Percentiles rank a stretch among this genome's conserved stretches.
These are phyloP conservation scores for Drosophila persimilis DNA, from an alignment of 1,140 invertebrate genomes.

Conservation along the genomic window DNA sequence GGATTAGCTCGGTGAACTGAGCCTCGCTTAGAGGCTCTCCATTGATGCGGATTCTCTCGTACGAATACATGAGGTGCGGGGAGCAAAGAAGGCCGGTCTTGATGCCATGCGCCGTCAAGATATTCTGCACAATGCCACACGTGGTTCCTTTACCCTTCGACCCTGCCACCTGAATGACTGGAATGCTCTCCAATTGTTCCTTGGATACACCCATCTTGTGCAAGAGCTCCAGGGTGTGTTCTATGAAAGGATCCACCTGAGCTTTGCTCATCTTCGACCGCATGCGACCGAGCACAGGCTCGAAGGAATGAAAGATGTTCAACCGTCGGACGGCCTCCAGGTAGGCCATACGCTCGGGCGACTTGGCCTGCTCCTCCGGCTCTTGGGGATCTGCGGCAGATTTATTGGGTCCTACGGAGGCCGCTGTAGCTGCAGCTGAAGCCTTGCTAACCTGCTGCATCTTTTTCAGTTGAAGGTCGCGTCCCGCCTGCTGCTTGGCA, in stretches of 20 bases:
- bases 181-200: constrained; percentile 39
- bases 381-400: neutral
- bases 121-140: constrained; percentile 93
- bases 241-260: constrained; percentile 39
- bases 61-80: no score
- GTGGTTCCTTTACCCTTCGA: constrained; percentile 88
- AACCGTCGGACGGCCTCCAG: constrained; percentile 43
- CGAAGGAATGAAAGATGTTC: constrained; percentile 50
- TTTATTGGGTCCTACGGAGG: neutral
- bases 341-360: constrained; percentile 53
- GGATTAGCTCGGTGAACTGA: constrained; percentile 92
- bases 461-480: constrained; percentile 49
- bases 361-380: constrained; percentile 16
- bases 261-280: constrained; percentile 11
- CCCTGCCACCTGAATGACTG: constrained; percentile 66
- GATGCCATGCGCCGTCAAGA: neutral
- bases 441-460: neutral
- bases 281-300: constrained; percentile 24
- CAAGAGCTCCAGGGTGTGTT: constrained; percentile 56
- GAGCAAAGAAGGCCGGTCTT: constrained; percentile 93
- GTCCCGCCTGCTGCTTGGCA: constrained; percentile 62
- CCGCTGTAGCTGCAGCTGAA: no score
- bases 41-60: no score
- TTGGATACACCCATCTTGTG: constrained; percentile 31
- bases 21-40: constrained; percentile 87